phyloP scores from a whole-genome alignment of 2,113 vertebrate species.

The Sturnira hondurensis region DNA sequence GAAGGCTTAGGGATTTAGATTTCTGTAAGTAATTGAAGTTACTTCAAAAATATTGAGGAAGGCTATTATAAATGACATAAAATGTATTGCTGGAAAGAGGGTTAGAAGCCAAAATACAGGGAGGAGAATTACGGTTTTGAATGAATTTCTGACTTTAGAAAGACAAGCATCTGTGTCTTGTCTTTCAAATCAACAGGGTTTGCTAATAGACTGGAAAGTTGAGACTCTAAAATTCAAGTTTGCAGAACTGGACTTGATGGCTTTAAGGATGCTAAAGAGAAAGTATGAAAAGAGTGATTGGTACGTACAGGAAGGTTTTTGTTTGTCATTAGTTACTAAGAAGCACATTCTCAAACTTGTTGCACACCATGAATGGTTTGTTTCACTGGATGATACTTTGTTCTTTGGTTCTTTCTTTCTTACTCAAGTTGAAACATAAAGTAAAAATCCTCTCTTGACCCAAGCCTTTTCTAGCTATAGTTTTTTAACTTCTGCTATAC shows the following conservation, averaged over 20 bases:
- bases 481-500: background rate
- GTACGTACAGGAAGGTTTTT: background rate
- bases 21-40: slow-evolving; percentile 4
- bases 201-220: background rate
- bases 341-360: slow-evolving; percentile 6
- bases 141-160: background rate
- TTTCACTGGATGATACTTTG: background rate
- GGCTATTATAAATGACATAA: background rate
- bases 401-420: slow-evolving; percentile 18
- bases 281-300: background rate
- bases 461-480: background rate
- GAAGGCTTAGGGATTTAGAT: background rate
- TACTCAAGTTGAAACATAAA: background rate
- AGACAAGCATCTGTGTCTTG: background rate
- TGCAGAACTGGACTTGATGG: background rate
- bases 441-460: background rate
- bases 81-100: background rate
- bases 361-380: background rate
- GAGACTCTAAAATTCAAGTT: background rate
- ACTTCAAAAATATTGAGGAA: background rate
- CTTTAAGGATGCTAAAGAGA: background rate
- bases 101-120: background rate
- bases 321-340: background rate
- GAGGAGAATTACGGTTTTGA: background rate
- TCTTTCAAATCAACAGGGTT: background rate